Evolutionary conservation across 2,888 invertebrate genomes (phyloP).

Genomic region (Osmoderma eremita): DNA sequence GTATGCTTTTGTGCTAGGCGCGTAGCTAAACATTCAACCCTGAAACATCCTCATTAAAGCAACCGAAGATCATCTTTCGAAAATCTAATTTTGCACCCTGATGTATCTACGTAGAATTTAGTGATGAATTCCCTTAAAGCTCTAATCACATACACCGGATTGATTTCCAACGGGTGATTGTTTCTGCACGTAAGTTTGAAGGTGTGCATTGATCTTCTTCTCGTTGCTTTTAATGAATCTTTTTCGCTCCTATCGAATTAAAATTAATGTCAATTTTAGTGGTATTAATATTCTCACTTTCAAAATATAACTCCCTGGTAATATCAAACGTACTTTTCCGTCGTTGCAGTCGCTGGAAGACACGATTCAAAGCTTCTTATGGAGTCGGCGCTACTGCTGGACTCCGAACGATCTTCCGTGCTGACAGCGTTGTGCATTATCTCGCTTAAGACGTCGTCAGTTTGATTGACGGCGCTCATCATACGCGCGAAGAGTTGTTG

Average conservation of each 20-base stretch:
- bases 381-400: conserved; percentile 15
- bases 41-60: not conserved
- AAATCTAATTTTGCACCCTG: conserved; percentile 52
- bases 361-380: conserved; percentile 15
- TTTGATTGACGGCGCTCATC: conserved; percentile 40
- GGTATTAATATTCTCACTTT: not conserved
- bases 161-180: conserved; percentile 74
- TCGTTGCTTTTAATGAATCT: not conserved
- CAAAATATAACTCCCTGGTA: not conserved
- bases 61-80: conserved; percentile 11
- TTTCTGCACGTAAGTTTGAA: conserved; percentile 48
- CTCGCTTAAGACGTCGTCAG: conserved; percentile 39
- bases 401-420: conserved; percentile 24
- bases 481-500: conserved; percentile 15
- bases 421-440: conserved; percentile 38
- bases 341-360: conserved; percentile 17
- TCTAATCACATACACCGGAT: conserved; percentile 73
- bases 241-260: conserved; percentile 21
- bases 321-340: conserved; percentile 18
- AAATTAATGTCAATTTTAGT: not conserved
- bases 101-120: conserved; percentile 58
- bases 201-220: conserved; percentile 15
- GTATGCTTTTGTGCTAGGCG: conserved; percentile 54
- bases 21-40: conserved; percentile 47
- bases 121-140: conserved; percentile 73